Conservation (phyloP, 2,113 vertebrate genomes). For the Vimba vimba region DNA sequence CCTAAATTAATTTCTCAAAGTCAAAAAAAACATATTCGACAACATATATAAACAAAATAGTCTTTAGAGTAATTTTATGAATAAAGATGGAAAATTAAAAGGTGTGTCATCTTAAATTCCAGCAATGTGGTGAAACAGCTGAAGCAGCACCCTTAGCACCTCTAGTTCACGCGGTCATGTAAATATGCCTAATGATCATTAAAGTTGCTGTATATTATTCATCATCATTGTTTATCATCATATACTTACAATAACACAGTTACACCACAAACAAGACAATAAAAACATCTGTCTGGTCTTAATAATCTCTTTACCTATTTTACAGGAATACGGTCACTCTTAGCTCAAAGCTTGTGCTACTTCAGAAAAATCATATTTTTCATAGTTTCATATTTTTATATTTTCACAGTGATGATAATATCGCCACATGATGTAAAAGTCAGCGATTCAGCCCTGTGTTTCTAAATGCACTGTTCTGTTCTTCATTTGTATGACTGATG, state of each 20-base stretch:
- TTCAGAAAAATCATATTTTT: neutral
- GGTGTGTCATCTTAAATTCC: too few species aligned
- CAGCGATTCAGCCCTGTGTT: neutral
- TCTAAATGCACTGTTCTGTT: neutral
- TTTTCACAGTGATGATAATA: neutral
- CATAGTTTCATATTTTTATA: neutral
- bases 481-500: neutral
- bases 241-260: neutral
- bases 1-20: too few species aligned
- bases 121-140: too few species aligned
- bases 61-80: too few species aligned
- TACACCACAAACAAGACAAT: neutral
- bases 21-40: too few species aligned
- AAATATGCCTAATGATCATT: too few species aligned
- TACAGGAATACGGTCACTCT: neutral
- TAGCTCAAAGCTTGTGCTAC: neutral
- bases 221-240: too few species aligned
- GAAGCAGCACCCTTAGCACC: too few species aligned
- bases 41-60: too few species aligned
- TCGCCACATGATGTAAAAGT: neutral
- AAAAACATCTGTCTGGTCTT: neutral
- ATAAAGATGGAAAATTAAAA: too few species aligned
- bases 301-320: conserved; percentile 3
- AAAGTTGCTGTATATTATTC: too few species aligned
- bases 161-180: too few species aligned